A percentile compares a stretch with the other conserved stretches of the same genome.
phyloP scores from a whole-genome alignment of 2,113 vertebrate species.

The Gymnocephalus cernua region DNA sequence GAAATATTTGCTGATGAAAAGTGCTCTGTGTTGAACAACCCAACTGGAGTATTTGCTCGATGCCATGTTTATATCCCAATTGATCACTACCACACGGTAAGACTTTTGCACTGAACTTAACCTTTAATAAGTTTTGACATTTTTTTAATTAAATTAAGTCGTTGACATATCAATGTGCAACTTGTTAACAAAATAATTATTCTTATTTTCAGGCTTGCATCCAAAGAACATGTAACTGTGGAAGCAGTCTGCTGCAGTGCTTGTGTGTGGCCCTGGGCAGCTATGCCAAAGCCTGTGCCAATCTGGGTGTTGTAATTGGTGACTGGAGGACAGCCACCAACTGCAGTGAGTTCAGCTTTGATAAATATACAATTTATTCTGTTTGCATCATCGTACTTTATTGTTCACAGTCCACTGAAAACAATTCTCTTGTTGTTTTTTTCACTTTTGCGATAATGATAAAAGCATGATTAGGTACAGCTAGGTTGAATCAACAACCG shows the following conservation, averaged over 20 bases:
- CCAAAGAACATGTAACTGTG: constrained; percentile 74
- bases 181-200: not conserved
- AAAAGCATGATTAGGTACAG: too few relatives aligned
- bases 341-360: constrained; percentile 81
- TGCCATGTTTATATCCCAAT: constrained; percentile 83
- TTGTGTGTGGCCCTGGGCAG: constrained; percentile 78
- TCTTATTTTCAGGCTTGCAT: constrained; percentile 75
- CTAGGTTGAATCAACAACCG: too few relatives aligned
- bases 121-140: not conserved
- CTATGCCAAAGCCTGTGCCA: constrained; percentile 81
- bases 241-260: constrained; percentile 48
- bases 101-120: not conserved
- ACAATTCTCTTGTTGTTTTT: too few relatives aligned
- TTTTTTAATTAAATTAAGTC: too few relatives aligned
- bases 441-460: too few relatives aligned
- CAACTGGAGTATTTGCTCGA: constrained; percentile 81
- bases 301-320: constrained; percentile 68
- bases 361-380: too few relatives aligned
- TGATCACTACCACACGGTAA: constrained; percentile 77
- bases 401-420: not conserved
- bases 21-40: constrained; percentile 79
- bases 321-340: constrained; percentile 78
- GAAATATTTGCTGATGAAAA: constrained; percentile 84
- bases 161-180: not conserved
- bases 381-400: not conserved